A percentile compares a stretch with the other conserved stretches of the same genome.
Conservation (phyloP, 2,797 vertebrate species). For the Apodemus agrarius region DNA sequence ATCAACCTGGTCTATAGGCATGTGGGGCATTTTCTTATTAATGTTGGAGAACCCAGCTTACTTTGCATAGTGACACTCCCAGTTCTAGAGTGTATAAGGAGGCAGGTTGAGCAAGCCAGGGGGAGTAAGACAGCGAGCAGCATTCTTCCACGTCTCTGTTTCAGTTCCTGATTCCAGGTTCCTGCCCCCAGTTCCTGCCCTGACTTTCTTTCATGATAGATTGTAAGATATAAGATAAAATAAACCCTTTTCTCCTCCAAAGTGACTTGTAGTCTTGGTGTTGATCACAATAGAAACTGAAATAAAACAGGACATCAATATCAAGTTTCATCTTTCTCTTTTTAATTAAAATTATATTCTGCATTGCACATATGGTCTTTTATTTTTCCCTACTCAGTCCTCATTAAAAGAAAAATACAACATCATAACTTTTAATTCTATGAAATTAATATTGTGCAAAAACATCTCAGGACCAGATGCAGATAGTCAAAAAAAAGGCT, state of each 20-base stretch:
- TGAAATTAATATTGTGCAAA: constrained; percentile 21
- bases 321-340: not conserved
- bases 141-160: no score
- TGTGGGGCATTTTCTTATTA: no score
- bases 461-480: not conserved
- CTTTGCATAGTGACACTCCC: not conserved
- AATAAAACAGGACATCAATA: not conserved
- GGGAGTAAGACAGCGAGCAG: not conserved
- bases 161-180: not conserved
- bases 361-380: not conserved
- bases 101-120: not conserved
- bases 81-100: not conserved
- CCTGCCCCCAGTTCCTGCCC: not conserved
- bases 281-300: not conserved
- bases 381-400: not conserved
- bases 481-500: constrained; percentile 9
- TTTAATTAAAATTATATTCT: constrained; percentile 20
- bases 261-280: not conserved
- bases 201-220: not conserved
- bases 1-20: not conserved
- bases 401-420: constrained; percentile 47
- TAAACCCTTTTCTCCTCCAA: not conserved
- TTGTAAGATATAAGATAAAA: not conserved
- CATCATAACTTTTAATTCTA: not conserved
- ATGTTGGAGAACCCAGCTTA: not conserved